A percentile compares a stretch with the other conserved stretches of the same genome.
Conservation (phyloP, 2,888 invertebrate genomes). For the Cheilosia soror region DNA sequence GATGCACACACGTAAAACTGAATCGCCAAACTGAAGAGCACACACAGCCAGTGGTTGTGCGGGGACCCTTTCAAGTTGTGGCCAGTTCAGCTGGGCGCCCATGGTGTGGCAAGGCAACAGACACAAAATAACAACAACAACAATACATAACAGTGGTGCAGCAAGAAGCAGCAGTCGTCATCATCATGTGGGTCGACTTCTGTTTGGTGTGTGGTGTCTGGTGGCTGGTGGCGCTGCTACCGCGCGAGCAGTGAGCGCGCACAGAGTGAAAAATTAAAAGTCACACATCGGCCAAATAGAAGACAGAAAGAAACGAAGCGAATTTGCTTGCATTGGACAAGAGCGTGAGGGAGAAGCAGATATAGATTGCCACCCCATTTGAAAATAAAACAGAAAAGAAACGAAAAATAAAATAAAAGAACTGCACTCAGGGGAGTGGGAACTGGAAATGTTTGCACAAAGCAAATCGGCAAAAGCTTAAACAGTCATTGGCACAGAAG, state of each 20-base stretch:
- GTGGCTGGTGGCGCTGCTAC: slow-evolving; percentile 61
- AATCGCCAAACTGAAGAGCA: slow-evolving; percentile 76
- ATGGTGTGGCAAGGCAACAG: slow-evolving; percentile 54
- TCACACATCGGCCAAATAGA: slow-evolving; percentile 4
- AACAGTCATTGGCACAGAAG: slow-evolving; percentile 73
- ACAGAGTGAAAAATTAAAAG: slow-evolving; percentile 64
- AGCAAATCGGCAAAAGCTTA: slow-evolving; percentile 71
- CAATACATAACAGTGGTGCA: slow-evolving; percentile 26
- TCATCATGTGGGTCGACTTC: slow-evolving; percentile 55
- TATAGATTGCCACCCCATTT: slow-evolving; percentile 37
- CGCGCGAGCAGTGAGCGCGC: slow-evolving; percentile 70
- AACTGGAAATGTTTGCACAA: slow-evolving; percentile 54
- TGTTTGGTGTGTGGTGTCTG: slow-evolving; percentile 46
- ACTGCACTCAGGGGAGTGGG: not conserved
- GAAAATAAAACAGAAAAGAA: slow-evolving; percentile 29
- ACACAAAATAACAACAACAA: slow-evolving; percentile 32
- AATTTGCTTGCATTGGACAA: not conserved
- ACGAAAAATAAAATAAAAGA: not conserved
- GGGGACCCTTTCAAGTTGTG: slow-evolving; percentile 69
- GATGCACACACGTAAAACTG: slow-evolving; percentile 79
- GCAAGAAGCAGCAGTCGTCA: slow-evolving; percentile 18
- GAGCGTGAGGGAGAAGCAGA: slow-evolving; percentile 25
- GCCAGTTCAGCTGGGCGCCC: slow-evolving; percentile 53
- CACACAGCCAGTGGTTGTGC: slow-evolving; percentile 72
- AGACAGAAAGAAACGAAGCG: slow-evolving; percentile 5